A percentile compares a stretch with the other conserved stretches of the same genome.
phyloP scores from a whole-genome alignment of 1,140 invertebrate species.

The Drosophila virilis region DNA sequence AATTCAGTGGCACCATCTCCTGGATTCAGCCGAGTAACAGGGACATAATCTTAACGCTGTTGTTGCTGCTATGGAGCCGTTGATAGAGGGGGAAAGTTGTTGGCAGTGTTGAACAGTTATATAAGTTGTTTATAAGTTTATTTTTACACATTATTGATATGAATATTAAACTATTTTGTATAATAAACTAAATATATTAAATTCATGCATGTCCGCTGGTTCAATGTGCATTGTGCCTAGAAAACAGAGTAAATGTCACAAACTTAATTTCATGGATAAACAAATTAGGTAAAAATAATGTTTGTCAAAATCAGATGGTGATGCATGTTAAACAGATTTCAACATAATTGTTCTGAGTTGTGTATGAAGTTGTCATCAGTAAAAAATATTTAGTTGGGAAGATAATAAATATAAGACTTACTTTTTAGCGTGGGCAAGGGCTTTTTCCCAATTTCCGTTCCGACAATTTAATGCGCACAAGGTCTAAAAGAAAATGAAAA shows the following conservation, averaged over 20 bases:
- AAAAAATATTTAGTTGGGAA: no score
- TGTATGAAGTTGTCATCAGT: slow-evolving; percentile 51
- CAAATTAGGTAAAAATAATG: neutral
- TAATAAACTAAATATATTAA: slow-evolving; percentile 46
- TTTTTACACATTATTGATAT: slow-evolving; percentile 38
- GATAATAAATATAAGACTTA: neutral
- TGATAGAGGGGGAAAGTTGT: slow-evolving; percentile 19
- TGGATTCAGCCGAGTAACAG: slow-evolving; percentile 29
- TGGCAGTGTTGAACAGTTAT: slow-evolving; percentile 61
- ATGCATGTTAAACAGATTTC: slow-evolving; percentile 54
- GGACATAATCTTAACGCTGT: slow-evolving; percentile 35
- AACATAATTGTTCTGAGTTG: slow-evolving; percentile 37
- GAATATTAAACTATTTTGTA: slow-evolving; percentile 53
- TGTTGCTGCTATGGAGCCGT: slow-evolving; percentile 49
- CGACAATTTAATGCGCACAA: neutral
- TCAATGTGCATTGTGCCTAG: slow-evolving; percentile 1
- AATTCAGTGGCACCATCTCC: slow-evolving; percentile 16
- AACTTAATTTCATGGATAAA: slow-evolving; percentile 10
- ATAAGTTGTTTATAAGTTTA: slow-evolving; percentile 60
- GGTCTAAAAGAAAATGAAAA: slow-evolving; percentile 20
- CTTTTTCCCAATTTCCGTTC: neutral
- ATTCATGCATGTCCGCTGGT: neutral
- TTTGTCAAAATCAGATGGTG: slow-evolving; percentile 15
- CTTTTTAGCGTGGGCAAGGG: neutral
- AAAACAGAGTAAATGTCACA: slow-evolving; percentile 13